These are phyloP conservation scores for Drosophila mimica DNA, from an alignment of 2,888 invertebrate genomes.

Conservation along the genomic window DNA sequence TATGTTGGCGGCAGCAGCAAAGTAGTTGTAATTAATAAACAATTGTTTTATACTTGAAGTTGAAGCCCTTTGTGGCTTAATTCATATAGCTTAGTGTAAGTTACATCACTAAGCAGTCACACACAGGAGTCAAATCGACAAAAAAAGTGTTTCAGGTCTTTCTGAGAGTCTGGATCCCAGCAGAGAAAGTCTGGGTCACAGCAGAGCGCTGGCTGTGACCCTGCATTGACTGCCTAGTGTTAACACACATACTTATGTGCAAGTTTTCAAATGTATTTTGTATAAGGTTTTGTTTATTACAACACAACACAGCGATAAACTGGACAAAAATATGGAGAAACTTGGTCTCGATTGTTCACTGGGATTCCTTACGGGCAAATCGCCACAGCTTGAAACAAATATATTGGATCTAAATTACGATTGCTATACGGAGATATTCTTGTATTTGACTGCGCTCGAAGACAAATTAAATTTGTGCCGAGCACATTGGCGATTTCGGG, in stretches of 20 bases:
- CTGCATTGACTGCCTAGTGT: no score
- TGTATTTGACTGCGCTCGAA: slow-evolving; percentile 46
- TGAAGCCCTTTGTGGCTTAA: no score
- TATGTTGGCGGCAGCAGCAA: no score
- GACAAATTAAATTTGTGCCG: slow-evolving; percentile 61
- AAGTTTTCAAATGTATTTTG: background rate
- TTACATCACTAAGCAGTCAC: no score
- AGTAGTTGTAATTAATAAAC: no score
- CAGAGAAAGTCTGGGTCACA: no score
- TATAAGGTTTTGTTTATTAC: background rate
- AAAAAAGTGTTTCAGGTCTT: no score
- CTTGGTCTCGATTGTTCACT: slow-evolving; percentile 56
- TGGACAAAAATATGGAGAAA: slow-evolving; percentile 56
- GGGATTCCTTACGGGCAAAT: slow-evolving; percentile 48
- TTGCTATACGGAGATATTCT: slow-evolving; percentile 58
- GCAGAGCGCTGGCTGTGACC: no score
- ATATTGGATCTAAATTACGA: slow-evolving; percentile 67
- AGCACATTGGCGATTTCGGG: slow-evolving; percentile 45
- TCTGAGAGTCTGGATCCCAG: no score
- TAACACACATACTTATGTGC: background rate
- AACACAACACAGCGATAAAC: slow-evolving; percentile 17
- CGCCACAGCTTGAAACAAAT: slow-evolving; percentile 15
- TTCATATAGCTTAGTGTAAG: no score
- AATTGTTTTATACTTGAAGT: no score
- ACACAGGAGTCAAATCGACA: no score